Conservation (phyloP, 2,888 invertebrate genomes). For the Caenorhabditis angaria region DNA sequence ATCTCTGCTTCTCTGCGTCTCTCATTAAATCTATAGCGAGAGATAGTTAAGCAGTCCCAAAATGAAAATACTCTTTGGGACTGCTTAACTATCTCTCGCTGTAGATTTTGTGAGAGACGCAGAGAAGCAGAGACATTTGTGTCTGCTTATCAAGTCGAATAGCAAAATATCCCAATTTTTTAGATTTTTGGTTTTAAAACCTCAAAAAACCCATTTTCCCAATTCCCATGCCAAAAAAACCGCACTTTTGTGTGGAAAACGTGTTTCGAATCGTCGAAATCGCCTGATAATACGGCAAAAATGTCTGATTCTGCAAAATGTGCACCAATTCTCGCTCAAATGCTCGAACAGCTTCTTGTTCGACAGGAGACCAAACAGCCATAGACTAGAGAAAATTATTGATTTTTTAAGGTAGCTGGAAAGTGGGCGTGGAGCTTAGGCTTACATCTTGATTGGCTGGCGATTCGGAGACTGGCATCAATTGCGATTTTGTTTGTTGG, state of each 20-base stretch:
- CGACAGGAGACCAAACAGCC: constrained; percentile 16
- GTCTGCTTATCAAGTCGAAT: no score
- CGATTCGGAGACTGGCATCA: constrained; percentile 3
- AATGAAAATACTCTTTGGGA: no score
- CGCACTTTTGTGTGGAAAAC: constrained; percentile 10
- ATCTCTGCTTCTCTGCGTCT: no score
- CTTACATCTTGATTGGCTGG: constrained; percentile 28
- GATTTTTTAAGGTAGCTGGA: not conserved
- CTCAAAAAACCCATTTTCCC: not conserved
- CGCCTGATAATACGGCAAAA: constrained; percentile 24
- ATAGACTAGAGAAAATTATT: constrained; percentile 15
- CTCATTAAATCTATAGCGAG: no score
- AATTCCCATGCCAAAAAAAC: not conserved
- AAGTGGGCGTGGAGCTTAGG: no score
- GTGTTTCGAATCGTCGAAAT: not conserved
- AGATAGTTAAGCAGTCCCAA: no score
- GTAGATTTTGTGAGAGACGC: no score
- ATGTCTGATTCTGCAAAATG: constrained; percentile 18
- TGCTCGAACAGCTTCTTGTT: constrained; percentile 15
- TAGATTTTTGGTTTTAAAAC: no score
- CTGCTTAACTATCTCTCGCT: no score
- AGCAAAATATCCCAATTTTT: no score
- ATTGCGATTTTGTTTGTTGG: constrained; percentile 14
- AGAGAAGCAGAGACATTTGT: no score
- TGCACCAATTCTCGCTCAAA: constrained; percentile 26